Conservation (phyloP, 2,113 vertebrate genomes). For the Bujurquina vittata region DNA sequence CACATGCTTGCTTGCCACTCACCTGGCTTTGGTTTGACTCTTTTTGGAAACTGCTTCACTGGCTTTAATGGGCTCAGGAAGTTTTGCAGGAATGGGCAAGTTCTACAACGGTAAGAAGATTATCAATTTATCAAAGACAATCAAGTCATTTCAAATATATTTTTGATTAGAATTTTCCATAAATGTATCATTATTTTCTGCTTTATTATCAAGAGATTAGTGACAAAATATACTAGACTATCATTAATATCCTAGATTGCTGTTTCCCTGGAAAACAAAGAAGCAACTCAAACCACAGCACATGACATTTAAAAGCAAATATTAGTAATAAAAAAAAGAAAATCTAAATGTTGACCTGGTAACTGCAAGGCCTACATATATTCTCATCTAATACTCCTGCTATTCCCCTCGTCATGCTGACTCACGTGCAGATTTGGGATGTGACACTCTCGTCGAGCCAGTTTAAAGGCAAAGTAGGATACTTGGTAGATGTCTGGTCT, state of each 20-base stretch:
- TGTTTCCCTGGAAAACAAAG: slow-evolving; percentile 11
- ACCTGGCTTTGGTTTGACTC: slow-evolving; percentile 97
- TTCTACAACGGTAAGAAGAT: slow-evolving; percentile 80
- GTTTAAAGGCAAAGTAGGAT: slow-evolving; percentile 94
- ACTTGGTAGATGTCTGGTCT: slow-evolving; percentile 98
- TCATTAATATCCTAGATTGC: slow-evolving; percentile 27
- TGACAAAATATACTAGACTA: slow-evolving; percentile 19
- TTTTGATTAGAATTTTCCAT: slow-evolving; percentile 10
- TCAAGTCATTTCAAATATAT: neutral
- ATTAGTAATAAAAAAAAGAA: neutral
- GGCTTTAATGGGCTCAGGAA: slow-evolving; percentile 94
- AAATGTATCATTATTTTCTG: neutral
- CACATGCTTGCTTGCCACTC: slow-evolving; percentile 33
- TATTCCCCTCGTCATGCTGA: slow-evolving; percentile 12
- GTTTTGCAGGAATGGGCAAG: slow-evolving; percentile 89
- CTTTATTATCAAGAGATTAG: slow-evolving; percentile 17
- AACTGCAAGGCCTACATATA: neutral
- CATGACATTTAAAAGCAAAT: neutral
- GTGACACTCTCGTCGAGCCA: slow-evolving; percentile 90
- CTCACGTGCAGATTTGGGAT: slow-evolving; percentile 92
- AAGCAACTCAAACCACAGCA: slow-evolving; percentile 25
- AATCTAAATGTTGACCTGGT: neutral
- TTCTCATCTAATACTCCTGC: neutral
- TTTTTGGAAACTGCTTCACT: slow-evolving; percentile 98
- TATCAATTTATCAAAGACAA: neutral